Evolutionary conservation across 2,888 invertebrate genomes (phyloP).

Genomic region (Auanema sp.): DNA sequence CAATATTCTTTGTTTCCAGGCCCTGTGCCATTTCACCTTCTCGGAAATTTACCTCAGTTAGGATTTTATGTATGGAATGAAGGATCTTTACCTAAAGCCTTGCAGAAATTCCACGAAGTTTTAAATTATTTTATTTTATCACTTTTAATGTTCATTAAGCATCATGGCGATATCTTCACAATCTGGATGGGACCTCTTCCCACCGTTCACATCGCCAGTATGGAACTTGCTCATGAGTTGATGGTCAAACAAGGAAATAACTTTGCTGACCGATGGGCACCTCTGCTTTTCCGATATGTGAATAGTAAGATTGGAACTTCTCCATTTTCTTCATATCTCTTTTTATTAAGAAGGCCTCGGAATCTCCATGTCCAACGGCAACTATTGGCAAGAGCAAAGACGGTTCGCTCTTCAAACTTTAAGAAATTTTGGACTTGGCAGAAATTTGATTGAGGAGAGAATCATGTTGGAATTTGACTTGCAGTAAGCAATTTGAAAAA

Average conservation of each 20-base stretch:
- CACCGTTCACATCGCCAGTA: conserved; percentile 30
- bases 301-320: too few species aligned
- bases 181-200: conserved; percentile 38
- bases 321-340: too few species aligned
- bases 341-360: conserved; percentile 18
- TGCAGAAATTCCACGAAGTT: too few species aligned
- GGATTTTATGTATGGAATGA: too few species aligned
- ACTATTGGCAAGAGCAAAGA: conserved; percentile 28
- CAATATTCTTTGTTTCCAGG: too few species aligned
- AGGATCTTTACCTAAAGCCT: too few species aligned
- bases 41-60: too few species aligned
- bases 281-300: neutral
- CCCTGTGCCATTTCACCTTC: too few species aligned
- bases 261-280: conserved; percentile 16
- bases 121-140: too few species aligned
- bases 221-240: conserved; percentile 32
- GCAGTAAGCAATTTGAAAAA: conserved; percentile 9
- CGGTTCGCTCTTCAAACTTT: conserved; percentile 35
- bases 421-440: conserved; percentile 37
- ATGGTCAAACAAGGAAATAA: conserved; percentile 16
- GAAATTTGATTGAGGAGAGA: conserved; percentile 34
- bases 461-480: conserved; percentile 37
- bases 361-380: conserved; percentile 27
- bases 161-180: conserved; percentile 1
- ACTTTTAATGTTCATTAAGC: too few species aligned